Evolutionary conservation across 2,888 invertebrate species (phyloP), one percentile per base, ranked within the genome.

Genomic region (Caenorhabditis sp.): DNA sequence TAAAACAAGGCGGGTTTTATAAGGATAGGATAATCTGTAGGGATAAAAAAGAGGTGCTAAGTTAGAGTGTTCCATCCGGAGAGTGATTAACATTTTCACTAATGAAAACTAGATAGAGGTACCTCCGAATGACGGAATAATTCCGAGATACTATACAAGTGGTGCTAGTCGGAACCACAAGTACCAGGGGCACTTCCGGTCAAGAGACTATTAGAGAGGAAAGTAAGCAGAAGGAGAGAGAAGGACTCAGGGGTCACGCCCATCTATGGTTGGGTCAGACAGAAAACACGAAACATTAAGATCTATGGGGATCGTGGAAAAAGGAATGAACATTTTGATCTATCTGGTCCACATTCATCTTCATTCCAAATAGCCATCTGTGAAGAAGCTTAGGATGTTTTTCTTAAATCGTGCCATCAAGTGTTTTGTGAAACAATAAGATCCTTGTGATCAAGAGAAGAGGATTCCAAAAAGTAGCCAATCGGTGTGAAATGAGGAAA

Each of bases 151-250:
- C 41, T 12, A 63, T 63, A 63, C 3, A 51, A 66, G 66, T 51
- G 49, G 35, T 31, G n/a, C 54, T 51, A 54, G 54, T 14, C 38
- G 68, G 68, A 24, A 68, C 54, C 31, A 16, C 38, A 54, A 54
- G 68, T 68, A 35, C 51, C 66, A 51, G 51, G n/a, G n/a, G 35
- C 66, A 66, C 66, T 68, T 68, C 68, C 54, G 54, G 68, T 68
- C 54, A 68, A 68, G 68, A 68, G 66, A 38, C 16, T 16, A 24
- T 14, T 47, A 19, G 28, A 63, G 44, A 63, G 44, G 16, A 28
- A 63, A 28, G 26, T 19, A 63, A 19, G 41, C 38, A 19, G 16
- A 26, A 24, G 24, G 24, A 38, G 38, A 38, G 47, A 10, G 19
- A 47, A 47, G 47, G 19, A 19, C 47, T 47, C n/a, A 10, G 10